Evolutionary conservation across 2,888 invertebrate genomes (phyloP).

Genomic region (Hartigia nigra): DNA sequence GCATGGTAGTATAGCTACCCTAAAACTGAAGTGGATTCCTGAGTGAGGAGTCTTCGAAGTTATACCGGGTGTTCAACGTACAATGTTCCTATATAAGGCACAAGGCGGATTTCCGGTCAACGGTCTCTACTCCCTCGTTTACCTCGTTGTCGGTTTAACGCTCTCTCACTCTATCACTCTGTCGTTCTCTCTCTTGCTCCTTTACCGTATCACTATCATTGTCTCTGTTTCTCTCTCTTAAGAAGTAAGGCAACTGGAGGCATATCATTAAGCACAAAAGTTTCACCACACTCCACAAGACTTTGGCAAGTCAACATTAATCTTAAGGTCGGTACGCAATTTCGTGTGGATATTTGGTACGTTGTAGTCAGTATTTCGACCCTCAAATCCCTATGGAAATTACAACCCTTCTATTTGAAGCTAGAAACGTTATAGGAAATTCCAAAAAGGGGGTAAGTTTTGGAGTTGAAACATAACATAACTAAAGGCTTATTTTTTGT

Average conservation of each 20-base stretch:
- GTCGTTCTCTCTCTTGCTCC: conserved; percentile 1
- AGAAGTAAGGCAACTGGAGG: conserved; percentile 6
- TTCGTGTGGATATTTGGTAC: background rate
- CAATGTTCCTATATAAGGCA: background rate
- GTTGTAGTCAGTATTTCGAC: background rate
- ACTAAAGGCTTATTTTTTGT: background rate
- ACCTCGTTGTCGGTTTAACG: background rate
- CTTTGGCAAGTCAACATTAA: background rate
- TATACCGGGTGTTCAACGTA: background rate
- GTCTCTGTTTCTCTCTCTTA: conserved; percentile 8
- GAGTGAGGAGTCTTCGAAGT: background rate
- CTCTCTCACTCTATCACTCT: background rate
- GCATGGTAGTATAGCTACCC: background rate
- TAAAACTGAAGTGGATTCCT: background rate
- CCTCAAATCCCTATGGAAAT: background rate
- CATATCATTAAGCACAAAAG: conserved; percentile 1
- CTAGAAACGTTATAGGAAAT: background rate
- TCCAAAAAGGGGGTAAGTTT: background rate
- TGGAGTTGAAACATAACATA: background rate
- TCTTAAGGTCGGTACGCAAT: background rate
- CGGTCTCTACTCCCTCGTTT: background rate
- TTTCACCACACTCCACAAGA: background rate
- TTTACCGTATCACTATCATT: conserved; percentile 4
- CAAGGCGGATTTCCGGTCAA: background rate
- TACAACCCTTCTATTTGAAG: background rate